Evolutionary conservation across 1,140 invertebrate genomes (phyloP), one percentile per base, ranked within the genome.

Genomic region (Drosophila mojavensis): DNA sequence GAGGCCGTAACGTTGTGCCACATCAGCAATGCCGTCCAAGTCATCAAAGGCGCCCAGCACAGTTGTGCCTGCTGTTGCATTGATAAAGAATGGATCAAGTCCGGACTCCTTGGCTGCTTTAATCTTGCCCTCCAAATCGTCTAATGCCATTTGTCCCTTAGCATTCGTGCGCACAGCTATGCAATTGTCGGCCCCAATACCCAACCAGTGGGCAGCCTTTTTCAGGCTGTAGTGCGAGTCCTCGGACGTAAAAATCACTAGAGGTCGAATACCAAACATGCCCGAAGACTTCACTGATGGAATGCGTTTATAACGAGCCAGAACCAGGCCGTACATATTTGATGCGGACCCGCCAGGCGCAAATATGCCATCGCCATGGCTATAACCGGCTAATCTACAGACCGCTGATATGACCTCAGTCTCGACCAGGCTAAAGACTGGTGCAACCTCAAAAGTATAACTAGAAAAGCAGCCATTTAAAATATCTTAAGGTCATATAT

Each of bases 161-260:
- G 93, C 83, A 88, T 97, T 96, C 1, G 95, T 95, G 75, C 94
- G 94, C 0, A 98, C 94, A 77, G 94, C 90, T 28, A 95, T 90
- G 5, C 97, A 94, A 88, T 95, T 96, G 26, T 98, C 95, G 0
- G 94, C 95, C 0, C 97, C 97, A 26, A 98, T 92, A 0, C 97
- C 97, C 7, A 98, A 92, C 94, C 97, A 96, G 80, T 97, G 95
- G 2, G 95, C 95, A 3, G 94, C 95, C 93, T 97, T 97, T 73
- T 94, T 94, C 13, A 98, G 95, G 0, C 98, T 98, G 92, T 98
- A 99, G 92, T 99, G 98, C 64, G 96, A 93, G 93, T 97, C 95
- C 89, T 96, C 94, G n/a, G 96, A 97, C 24, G 95, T 95, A 69
- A 96, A 96, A 5, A 95, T 91, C 0, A 95, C 94, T 56, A 97